These are phyloP conservation scores for Saguinus imperator DNA, from an alignment of 2,113 vertebrate species.

Conservation along the genomic window DNA sequence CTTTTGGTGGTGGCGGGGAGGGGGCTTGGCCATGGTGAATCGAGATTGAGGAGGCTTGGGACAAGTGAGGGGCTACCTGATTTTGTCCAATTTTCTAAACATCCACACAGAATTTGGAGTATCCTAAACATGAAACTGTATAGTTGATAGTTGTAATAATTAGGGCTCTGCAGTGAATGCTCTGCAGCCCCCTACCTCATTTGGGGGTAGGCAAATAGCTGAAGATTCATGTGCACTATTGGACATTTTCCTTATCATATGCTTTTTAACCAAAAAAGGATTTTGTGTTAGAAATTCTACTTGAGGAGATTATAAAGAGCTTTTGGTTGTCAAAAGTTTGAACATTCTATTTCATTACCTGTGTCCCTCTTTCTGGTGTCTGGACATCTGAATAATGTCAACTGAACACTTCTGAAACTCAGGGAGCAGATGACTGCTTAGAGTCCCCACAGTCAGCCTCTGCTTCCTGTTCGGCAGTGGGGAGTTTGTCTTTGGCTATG, in stretches of 20 bases:
- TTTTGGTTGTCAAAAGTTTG: not conserved
- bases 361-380: not conserved
- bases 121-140: rapidly evolving
- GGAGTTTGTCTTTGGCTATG: not conserved
- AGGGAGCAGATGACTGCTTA: not conserved
- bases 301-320: not conserved
- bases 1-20: not conserved
- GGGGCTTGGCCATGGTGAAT: not conserved
- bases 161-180: too few relatives aligned
- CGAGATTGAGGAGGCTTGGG: not conserved
- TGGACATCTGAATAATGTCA: not conserved
- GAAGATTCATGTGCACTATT: not conserved
- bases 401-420: not conserved
- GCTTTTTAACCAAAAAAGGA: not conserved
- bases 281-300: not conserved
- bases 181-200: rapidly evolving
- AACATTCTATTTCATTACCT: not conserved
- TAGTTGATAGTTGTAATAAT: rapidly evolving
- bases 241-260: not conserved
- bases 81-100: not conserved
- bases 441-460: not conserved
- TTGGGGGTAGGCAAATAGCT: not conserved
- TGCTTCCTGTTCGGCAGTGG: not conserved
- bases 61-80: rapidly evolving
- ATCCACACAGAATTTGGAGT: not conserved